phyloP scores from a whole-genome alignment of 2,113 vertebrate species.

The Callospermophilus lateralis region DNA sequence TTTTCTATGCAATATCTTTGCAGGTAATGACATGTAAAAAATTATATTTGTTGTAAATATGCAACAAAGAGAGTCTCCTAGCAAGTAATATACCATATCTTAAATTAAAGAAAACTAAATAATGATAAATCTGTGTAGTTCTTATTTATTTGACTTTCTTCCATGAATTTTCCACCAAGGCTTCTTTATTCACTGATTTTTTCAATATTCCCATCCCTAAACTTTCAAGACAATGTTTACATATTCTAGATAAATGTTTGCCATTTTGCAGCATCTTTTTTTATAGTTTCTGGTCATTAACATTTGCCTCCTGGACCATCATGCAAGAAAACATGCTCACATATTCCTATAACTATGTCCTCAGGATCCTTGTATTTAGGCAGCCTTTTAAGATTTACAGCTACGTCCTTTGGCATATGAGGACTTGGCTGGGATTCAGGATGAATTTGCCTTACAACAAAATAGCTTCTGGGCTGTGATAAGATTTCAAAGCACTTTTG shows the following conservation, averaged over 20 bases:
- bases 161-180: background rate
- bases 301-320: constrained; percentile 61
- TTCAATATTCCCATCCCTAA: background rate
- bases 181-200: background rate
- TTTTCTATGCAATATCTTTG: background rate
- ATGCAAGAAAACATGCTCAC: constrained; percentile 49
- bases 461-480: background rate
- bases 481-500: constrained; percentile 67
- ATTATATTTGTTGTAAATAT: background rate
- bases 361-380: constrained; percentile 32
- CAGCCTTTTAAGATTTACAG: constrained; percentile 59
- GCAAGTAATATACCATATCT: background rate
- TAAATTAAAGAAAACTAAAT: constrained; percentile 15
- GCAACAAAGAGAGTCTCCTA: background rate
- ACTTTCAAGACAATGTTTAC: background rate
- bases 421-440: constrained; percentile 57
- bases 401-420: constrained; percentile 64
- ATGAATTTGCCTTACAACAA: constrained; percentile 52
- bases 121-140: background rate
- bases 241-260: constrained; percentile 24
- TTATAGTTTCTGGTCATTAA: constrained; percentile 43
- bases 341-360: constrained; percentile 56
- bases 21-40: background rate
- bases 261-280: background rate
- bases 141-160: constrained; percentile 2